Conservation (phyloP, 2,113 vertebrate species). For the Nothobranchius kuhntae region DNA sequence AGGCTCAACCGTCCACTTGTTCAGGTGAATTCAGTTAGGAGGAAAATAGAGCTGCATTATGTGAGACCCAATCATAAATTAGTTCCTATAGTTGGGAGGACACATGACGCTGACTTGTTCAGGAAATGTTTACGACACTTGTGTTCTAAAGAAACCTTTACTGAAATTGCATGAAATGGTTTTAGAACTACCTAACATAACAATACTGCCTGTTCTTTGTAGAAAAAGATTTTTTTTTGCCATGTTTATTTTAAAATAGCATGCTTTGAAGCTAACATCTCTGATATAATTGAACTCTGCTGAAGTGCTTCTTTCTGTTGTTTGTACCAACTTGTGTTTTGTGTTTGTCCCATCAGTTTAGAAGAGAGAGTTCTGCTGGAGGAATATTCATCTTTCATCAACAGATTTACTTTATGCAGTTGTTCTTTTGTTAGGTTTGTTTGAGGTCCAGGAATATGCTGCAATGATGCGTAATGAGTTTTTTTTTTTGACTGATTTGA, state of each 20-base stretch:
- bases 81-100: too few species aligned
- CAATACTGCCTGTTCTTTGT: too few species aligned
- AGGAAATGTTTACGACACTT: too few species aligned
- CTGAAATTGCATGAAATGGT: too few species aligned
- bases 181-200: too few species aligned
- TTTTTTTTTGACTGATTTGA: slow-evolving; percentile 57
- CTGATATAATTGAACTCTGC: background rate
- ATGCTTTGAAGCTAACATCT: background rate
- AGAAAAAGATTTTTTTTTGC: too few species aligned
- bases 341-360: background rate
- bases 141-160: too few species aligned
- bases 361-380: slow-evolving; percentile 17
- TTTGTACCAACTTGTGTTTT: background rate
- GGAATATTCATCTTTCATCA: slow-evolving; percentile 59
- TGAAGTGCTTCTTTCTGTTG: background rate
- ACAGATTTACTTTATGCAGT: slow-evolving; percentile 61
- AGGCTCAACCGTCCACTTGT: too few species aligned
- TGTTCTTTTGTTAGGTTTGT: slow-evolving; percentile 59
- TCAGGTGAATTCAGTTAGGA: too few species aligned
- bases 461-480: slow-evolving; percentile 65
- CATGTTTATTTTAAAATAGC: background rate
- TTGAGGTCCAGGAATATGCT: slow-evolving; percentile 55
- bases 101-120: too few species aligned
- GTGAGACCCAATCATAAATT: too few species aligned
- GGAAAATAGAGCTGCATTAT: too few species aligned